Percentiles rank a stretch among this genome's conserved stretches.
Conservation (phyloP, 2,797 vertebrate genomes). For the Pseudocheirus occidentalis region DNA sequence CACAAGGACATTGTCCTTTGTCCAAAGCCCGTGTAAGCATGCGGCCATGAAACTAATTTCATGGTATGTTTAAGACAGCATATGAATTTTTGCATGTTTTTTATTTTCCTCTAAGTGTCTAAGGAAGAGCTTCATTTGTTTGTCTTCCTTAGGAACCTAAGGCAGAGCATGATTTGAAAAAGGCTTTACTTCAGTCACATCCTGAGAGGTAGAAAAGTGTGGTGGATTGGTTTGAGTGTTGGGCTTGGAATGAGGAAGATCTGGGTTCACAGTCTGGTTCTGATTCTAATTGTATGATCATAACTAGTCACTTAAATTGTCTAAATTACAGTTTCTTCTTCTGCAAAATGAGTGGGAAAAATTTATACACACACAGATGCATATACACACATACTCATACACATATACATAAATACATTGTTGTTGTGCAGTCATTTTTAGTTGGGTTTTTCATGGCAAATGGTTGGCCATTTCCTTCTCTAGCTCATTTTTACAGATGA, state of each 20-base stretch:
- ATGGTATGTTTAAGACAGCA: not conserved
- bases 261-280: not conserved
- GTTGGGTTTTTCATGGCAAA: not conserved
- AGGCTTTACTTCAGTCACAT: not conserved
- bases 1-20: not conserved
- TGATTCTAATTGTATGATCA: not conserved
- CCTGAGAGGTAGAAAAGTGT: not conserved
- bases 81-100: not conserved
- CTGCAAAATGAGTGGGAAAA: not conserved
- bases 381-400: not conserved
- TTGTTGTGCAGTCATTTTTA: not conserved
- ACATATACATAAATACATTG: not conserved
- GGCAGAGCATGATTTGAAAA: not conserved
- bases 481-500: not conserved
- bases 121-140: too few species aligned
- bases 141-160: not conserved
- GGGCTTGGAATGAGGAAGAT: too few species aligned
- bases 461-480: not conserved
- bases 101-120: not conserved
- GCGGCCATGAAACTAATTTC: not conserved
- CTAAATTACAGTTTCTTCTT: not conserved
- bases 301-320: not conserved
- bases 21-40: not conserved
- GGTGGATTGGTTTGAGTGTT: not conserved
- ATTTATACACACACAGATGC: not conserved